These are phyloP conservation scores for Papilio polyxenes DNA, from an alignment of 1,140 invertebrate genomes.

Conservation along the genomic window DNA sequence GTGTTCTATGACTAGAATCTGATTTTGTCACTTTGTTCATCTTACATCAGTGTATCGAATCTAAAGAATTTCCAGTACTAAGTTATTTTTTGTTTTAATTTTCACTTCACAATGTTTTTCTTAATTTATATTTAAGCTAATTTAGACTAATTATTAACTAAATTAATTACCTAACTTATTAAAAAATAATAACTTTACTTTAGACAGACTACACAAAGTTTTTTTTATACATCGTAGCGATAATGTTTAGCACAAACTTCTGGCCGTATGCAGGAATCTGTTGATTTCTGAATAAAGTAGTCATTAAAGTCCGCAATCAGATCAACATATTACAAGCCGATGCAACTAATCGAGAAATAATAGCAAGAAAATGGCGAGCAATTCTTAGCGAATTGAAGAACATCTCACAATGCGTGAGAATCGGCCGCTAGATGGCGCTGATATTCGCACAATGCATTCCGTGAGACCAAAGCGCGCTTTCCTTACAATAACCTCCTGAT, in stretches of 20 bases:
- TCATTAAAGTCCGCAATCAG: slow-evolving; percentile 24
- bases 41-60: neutral
- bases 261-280: neutral
- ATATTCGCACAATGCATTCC: slow-evolving; percentile 23
- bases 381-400: slow-evolving; percentile 32
- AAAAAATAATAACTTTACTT: too few species aligned
- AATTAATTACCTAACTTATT: too few species aligned
- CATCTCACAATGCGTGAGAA: slow-evolving; percentile 32
- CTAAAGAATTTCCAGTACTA: too few species aligned
- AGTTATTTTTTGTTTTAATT: too few species aligned
- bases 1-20: neutral
- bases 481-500: slow-evolving; percentile 14
- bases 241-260: neutral
- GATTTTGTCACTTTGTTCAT: neutral
- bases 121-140: too few species aligned
- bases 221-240: neutral
- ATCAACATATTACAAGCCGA: slow-evolving; percentile 19
- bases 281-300: neutral
- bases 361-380: slow-evolving; percentile 35
- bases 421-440: slow-evolving; percentile 28
- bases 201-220: too few species aligned
- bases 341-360: slow-evolving; percentile 36
- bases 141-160: too few species aligned
- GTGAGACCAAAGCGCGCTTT: slow-evolving; percentile 14
- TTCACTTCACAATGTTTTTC: too few species aligned